phyloP scores from a whole-genome alignment of 2,113 vertebrate genomes.

The Brachypteracias leptosomus region DNA sequence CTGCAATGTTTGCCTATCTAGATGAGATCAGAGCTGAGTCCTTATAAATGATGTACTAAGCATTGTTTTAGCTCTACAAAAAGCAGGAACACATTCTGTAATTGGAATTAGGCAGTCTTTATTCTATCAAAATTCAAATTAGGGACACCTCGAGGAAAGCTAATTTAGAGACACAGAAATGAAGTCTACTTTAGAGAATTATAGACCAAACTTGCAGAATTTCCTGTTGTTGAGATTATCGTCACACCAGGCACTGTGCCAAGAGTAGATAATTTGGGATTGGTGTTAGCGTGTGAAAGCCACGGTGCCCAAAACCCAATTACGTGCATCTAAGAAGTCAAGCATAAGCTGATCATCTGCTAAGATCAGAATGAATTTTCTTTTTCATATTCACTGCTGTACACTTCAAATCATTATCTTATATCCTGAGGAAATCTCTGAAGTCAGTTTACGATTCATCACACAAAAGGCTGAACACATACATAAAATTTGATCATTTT shows the following conservation, averaged over 20 bases:
- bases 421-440: neutral
- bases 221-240: neutral
- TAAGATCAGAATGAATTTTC: neutral
- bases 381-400: neutral
- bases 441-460: neutral
- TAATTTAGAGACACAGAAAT: neutral
- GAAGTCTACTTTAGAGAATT: neutral
- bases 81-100: neutral
- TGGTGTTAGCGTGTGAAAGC: neutral
- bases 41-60: neutral
- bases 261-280: neutral
- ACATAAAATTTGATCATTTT: neutral
- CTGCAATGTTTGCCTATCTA: neutral
- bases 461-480: neutral
- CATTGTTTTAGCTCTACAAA: neutral
- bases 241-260: neutral
- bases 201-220: neutral
- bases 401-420: neutral
- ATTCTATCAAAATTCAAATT: neutral
- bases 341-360: neutral
- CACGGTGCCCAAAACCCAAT: neutral
- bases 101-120: neutral
- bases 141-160: neutral
- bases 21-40: neutral
- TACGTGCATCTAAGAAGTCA: neutral